Conservation (phyloP, 2,797 vertebrate species). For the Coregonus sp. region DNA sequence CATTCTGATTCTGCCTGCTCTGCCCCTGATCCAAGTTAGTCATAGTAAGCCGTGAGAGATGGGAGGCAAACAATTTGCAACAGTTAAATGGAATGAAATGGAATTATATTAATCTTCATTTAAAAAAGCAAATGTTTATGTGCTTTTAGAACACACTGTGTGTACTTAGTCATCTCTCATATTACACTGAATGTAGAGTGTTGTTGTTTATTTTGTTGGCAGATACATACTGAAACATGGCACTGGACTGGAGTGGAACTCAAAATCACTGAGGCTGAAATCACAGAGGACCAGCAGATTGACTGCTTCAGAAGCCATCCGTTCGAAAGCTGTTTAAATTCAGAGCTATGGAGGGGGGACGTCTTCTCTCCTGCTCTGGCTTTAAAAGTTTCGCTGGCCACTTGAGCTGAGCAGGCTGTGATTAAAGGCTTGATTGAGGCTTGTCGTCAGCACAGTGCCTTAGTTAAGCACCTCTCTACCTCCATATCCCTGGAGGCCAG, state of each 20-base stretch:
- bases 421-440: constrained; percentile 57
- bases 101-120: neutral
- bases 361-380: constrained; percentile 32
- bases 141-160: neutral
- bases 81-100: neutral
- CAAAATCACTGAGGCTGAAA: constrained; percentile 72
- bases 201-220: constrained; percentile 55
- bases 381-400: constrained; percentile 50
- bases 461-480: constrained; percentile 63
- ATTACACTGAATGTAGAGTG: constrained; percentile 20
- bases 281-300: constrained; percentile 68
- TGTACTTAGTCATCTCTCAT: neutral
- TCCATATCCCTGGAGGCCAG: constrained; percentile 25
- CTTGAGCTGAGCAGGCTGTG: constrained; percentile 48
- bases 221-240: constrained; percentile 46
- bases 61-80: constrained; percentile 4
- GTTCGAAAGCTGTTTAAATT: constrained; percentile 47
- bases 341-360: constrained; percentile 43
- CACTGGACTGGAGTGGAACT: constrained; percentile 60
- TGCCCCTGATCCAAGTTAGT: constrained; percentile 43
- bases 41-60: constrained; percentile 34
- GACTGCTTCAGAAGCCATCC: constrained; percentile 56
- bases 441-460: constrained; percentile 42
- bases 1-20: constrained; percentile 27
- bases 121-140: neutral